A percentile compares a stretch with the other conserved stretches of the same genome.
These are phyloP conservation scores for Uria aalge DNA, from an alignment of 2,113 vertebrate species.

Conservation along the genomic window DNA sequence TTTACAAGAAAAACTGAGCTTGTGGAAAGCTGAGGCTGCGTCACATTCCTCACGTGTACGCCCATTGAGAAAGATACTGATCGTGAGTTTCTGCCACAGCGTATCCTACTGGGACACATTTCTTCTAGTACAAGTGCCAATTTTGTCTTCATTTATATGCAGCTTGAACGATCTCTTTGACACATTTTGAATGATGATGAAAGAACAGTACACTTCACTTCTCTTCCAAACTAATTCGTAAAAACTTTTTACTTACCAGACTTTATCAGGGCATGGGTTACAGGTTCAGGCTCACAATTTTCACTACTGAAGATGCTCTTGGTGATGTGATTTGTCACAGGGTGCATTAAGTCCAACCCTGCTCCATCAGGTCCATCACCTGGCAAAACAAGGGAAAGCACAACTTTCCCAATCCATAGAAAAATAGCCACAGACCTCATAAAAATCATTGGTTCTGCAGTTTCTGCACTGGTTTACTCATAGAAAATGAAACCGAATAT, in stretches of 20 bases:
- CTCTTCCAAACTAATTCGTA: neutral
- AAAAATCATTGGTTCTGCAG: neutral
- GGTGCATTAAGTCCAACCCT: neutral
- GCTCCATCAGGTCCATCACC: neutral
- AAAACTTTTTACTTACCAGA: neutral
- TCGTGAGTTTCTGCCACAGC: neutral
- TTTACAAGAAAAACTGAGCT: neutral
- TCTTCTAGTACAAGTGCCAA: neutral
- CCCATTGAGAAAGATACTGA: neutral
- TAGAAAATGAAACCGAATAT: neutral
- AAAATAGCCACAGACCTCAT: neutral
- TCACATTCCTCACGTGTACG: neutral
- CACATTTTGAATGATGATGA: neutral
- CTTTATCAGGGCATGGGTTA: neutral
- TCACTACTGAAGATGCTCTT: neutral
- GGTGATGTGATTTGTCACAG: accelerated
- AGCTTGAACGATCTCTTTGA: neutral
- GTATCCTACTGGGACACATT: neutral
- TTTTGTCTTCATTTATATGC: neutral
- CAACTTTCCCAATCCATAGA: neutral
- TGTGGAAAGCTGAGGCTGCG: neutral
- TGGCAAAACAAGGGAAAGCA: neutral
- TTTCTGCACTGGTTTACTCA: neutral
- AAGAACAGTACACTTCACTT: neutral
- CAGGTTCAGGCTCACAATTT: neutral